These are phyloP conservation scores for Ellobius talpinus DNA, from an alignment of 2,113 vertebrate genomes.

Conservation along the genomic window DNA sequence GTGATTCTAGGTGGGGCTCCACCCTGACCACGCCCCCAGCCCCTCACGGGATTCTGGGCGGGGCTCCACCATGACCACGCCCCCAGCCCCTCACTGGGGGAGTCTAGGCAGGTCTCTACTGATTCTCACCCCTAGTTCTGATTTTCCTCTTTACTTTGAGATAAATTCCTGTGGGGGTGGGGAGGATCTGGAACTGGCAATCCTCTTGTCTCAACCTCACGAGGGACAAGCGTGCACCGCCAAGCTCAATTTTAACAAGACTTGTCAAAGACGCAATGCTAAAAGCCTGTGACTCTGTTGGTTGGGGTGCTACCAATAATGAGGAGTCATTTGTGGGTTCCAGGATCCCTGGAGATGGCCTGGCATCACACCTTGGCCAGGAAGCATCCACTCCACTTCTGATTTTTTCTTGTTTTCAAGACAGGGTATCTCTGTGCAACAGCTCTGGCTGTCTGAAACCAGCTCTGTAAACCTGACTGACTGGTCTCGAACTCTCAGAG, in stretches of 20 bases:
- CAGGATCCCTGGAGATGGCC: not conserved
- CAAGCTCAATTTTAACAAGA: not conserved
- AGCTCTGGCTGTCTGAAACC: not conserved
- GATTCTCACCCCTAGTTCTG: not conserved
- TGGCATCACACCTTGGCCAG: no score
- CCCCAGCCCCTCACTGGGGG: not conserved
- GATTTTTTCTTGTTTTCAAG: not conserved
- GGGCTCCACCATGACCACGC: not conserved
- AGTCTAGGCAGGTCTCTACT: not conserved
- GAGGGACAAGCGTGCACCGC: not conserved
- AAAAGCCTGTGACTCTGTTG: not conserved
- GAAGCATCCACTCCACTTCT: not conserved
- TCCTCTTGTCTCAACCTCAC: not conserved
- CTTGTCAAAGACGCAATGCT: not conserved
- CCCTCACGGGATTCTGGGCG: not conserved
- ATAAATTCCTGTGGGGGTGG: not conserved
- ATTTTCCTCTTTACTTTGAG: not conserved
- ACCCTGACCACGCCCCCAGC: not conserved
- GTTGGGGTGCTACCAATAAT: not conserved
- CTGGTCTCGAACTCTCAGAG: not conserved
- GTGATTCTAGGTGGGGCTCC: not conserved
- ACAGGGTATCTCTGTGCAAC: not conserved
- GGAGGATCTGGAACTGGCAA: not conserved
- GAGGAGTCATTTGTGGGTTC: not conserved
- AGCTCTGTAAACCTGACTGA: not conserved